Evolutionary conservation across 2,888 invertebrate genomes (phyloP), one percentile per base, ranked within the genome.

Genomic region (Steinernema carpocapsae): DNA sequence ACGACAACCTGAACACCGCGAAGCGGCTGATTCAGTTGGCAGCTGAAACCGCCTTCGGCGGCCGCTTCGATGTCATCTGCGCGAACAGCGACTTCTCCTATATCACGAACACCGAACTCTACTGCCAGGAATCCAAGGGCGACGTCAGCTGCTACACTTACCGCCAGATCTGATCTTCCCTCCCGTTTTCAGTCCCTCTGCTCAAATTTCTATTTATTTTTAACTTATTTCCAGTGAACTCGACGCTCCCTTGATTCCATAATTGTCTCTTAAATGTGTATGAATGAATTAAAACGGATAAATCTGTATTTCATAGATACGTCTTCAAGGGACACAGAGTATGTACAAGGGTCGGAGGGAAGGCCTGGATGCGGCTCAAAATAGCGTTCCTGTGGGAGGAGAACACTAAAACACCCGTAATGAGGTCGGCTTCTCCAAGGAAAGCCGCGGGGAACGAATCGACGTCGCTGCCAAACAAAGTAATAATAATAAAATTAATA

Each of bases 51-150:
- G 83, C 83, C 73, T 86, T 86, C 74, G 86, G 86, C 46, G 86
- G 86, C 73, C 78, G 85, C 74, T 86, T 82, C 73, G 85, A 76
- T 59, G 83, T 83, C 32, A 83, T 84, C 79, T 86, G 85, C 78
- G 82, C 84, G 72, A 80, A 82, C 73, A 81, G 82, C 78, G 86
- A 86, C 77, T 85, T 85, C 79, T 82, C 82, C 72, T 86, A 86
- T 75, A 83, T 86, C 24, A 86, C 86, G 24, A 86, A 86, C 77
- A 86, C 86, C 6, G 86, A 86, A 76, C 76, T 86, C 32, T 86
- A 79, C 77, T 86, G 86, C 77, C 86, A 86, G 74, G 84, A 86
- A 59, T 82, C 84, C 22, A 82, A 83, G 74, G 80, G 78, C 22
- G 79, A 80, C 70, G 84, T 86, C 52, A 83, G 83, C 29, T 86